Evolutionary conservation across 2,888 invertebrate genomes (phyloP).

Genomic region (Pristionchus maxplancki): DNA sequence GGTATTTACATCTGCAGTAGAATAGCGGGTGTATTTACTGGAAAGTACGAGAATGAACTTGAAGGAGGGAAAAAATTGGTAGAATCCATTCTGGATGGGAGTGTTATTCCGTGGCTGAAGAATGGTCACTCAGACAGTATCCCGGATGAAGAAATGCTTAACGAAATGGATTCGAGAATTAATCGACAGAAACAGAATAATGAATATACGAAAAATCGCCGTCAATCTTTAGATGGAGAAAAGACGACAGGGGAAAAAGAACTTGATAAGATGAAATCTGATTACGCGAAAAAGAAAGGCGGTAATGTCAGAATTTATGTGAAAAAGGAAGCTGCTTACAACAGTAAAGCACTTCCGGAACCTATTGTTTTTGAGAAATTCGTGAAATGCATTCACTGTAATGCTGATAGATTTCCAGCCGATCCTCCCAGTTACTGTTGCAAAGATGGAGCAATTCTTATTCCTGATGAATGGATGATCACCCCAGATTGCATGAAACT

Average conservation of each 20-base stretch:
- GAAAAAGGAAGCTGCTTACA: background rate
- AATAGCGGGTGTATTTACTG: background rate
- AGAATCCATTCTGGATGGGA: background rate
- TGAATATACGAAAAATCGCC: background rate
- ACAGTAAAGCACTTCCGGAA: background rate
- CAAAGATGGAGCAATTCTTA: background rate
- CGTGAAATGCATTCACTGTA: background rate
- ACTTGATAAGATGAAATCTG: background rate
- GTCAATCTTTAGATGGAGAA: background rate
- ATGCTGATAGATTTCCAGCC: background rate
- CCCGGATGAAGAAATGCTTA: background rate
- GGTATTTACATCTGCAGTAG: background rate
- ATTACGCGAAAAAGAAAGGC: background rate
- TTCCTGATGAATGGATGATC: background rate
- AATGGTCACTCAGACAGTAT: background rate
- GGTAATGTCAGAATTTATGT: background rate
- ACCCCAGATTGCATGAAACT: background rate
- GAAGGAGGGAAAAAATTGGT: background rate
- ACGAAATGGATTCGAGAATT: background rate
- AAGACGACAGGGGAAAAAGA: background rate
- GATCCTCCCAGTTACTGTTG: background rate
- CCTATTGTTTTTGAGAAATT: background rate
- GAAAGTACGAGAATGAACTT: background rate
- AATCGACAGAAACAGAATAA: background rate
- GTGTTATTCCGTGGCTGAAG: background rate